These are phyloP conservation scores for Chrysocyon brachyurus DNA, from an alignment of 2,797 vertebrate species.

Conservation along the genomic window DNA sequence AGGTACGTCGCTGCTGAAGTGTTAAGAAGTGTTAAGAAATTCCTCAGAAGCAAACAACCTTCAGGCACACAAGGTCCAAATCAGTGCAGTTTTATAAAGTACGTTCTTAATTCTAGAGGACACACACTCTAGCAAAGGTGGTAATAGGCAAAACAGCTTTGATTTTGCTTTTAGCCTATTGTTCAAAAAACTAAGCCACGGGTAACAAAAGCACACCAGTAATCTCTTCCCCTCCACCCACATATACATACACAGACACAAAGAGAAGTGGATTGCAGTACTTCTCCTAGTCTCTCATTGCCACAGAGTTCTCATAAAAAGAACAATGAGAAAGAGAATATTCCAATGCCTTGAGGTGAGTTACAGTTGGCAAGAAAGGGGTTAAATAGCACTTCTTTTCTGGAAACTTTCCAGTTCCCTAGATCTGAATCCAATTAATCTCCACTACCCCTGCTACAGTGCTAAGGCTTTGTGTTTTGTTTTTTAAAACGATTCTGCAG, in stretches of 20 bases:
- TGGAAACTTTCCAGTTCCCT: slow-evolving; percentile 39
- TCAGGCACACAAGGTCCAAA: slow-evolving; percentile 31
- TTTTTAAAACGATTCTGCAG: slow-evolving; percentile 35
- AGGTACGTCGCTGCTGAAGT: slow-evolving; percentile 14
- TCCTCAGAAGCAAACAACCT: slow-evolving; percentile 55
- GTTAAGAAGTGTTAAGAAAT: slow-evolving; percentile 22
- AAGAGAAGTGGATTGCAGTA: slow-evolving; percentile 40
- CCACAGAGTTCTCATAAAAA: slow-evolving; percentile 71
- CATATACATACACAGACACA: slow-evolving; percentile 51
- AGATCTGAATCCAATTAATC: background rate
- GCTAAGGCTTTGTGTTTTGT: background rate
- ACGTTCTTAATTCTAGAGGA: slow-evolving; percentile 57
- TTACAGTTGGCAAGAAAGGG: slow-evolving; percentile 36
- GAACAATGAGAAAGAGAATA: slow-evolving; percentile 50
- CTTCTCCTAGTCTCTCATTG: slow-evolving; percentile 60
- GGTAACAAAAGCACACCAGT: slow-evolving; percentile 75
- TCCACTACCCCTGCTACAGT: background rate
- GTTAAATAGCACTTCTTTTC: slow-evolving; percentile 50
- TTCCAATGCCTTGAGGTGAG: background rate
- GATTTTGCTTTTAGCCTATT: slow-evolving; percentile 59
- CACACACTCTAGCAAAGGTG: slow-evolving; percentile 59
- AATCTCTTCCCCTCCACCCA: slow-evolving; percentile 70
- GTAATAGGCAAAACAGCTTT: slow-evolving; percentile 65
- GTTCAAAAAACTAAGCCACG: slow-evolving; percentile 66
- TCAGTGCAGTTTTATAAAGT: slow-evolving; percentile 16